phyloP scores from a whole-genome alignment of 2,113 vertebrate genomes.

The Pantherophis guttatus region DNA sequence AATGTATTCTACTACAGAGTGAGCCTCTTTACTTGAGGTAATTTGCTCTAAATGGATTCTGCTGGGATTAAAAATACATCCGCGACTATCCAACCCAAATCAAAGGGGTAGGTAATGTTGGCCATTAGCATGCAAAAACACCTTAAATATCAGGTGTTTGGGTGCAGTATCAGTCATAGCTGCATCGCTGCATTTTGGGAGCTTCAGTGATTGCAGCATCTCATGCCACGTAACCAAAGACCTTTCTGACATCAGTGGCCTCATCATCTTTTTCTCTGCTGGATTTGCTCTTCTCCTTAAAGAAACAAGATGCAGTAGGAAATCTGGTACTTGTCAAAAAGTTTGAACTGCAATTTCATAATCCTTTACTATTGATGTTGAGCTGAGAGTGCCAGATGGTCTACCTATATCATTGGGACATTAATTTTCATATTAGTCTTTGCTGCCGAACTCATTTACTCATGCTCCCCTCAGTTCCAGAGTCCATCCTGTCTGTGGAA shows the following conservation, averaged over 20 bases:
- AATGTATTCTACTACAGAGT: not conserved
- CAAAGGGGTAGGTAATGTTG: not conserved
- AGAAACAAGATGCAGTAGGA: not conserved
- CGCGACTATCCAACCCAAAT: not conserved
- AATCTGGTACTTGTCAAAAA: not conserved
- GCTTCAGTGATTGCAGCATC: not conserved
- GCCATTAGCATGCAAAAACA: not conserved
- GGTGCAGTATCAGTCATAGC: not conserved
- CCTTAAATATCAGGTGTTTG: not conserved
- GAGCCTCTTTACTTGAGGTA: not conserved
- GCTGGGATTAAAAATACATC: not conserved
- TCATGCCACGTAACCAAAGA: not conserved
- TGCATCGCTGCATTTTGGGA: not conserved
- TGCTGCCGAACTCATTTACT: not conserved
- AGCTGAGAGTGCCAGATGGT: not conserved
- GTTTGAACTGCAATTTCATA: not conserved
- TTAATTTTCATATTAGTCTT: not conserved
- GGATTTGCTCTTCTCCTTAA: not conserved
- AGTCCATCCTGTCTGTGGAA: not conserved
- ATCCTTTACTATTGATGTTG: not conserved
- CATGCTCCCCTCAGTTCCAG: not conserved
- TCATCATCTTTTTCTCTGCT: not conserved
- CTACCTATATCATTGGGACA: not conserved
- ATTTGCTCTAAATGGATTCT: not conserved
- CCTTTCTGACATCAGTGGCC: not conserved